Conservation (phyloP, 2,888 invertebrate genomes). For the Apodemia mormo region DNA sequence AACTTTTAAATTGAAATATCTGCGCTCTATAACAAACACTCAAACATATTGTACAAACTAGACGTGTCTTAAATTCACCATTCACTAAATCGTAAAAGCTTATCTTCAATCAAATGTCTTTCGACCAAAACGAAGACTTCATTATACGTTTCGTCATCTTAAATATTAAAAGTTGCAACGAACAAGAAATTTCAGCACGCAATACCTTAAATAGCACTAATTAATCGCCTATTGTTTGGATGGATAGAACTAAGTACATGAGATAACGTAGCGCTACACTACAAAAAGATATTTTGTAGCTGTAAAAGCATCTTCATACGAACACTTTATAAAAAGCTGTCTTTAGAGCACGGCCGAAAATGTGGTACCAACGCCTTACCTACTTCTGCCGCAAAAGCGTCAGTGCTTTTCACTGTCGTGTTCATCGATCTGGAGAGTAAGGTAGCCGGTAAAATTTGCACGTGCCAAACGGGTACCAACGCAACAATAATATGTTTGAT, state of each 20-base stretch:
- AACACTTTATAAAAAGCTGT: not conserved
- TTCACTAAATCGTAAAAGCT: conserved; percentile 36
- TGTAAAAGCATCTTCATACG: not conserved
- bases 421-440: too few relatives aligned
- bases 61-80: conserved; percentile 40
- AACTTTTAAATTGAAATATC: not conserved
- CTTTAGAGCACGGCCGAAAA: too few relatives aligned
- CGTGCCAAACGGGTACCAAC: too few relatives aligned
- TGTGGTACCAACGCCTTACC: too few relatives aligned
- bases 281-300: not conserved
- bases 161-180: conserved; percentile 5
- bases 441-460: too few relatives aligned
- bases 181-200: not conserved
- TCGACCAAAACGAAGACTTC: conserved; percentile 22
- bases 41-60: conserved; percentile 7
- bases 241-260: not conserved
- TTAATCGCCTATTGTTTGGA: conserved; percentile 9
- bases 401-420: too few relatives aligned
- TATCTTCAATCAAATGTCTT: conserved; percentile 33
- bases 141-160: conserved; percentile 21
- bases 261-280: not conserved
- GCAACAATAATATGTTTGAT: too few relatives aligned
- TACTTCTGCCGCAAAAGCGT: too few relatives aligned
- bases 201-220: conserved; percentile 1
- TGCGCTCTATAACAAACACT: not conserved